A percentile compares a stretch with the other conserved stretches of the same genome.
Evolutionary conservation across 2,797 vertebrate genomes (phyloP).

Genomic region (Thalassophryne amazonica): DNA sequence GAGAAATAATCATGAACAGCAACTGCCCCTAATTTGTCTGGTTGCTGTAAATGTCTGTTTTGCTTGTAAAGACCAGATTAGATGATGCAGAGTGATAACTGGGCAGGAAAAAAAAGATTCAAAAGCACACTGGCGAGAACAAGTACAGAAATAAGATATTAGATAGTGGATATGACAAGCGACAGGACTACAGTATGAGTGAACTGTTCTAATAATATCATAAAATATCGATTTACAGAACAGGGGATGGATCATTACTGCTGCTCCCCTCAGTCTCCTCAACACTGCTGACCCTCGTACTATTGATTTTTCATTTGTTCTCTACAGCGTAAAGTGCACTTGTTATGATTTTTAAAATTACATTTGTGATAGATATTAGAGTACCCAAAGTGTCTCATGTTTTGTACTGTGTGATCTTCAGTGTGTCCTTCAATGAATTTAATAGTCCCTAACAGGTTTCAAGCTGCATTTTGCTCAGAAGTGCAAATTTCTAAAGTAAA

Average conservation of each 20-base stretch:
- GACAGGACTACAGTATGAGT: conserved; percentile 20
- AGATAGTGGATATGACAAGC: conserved; percentile 16
- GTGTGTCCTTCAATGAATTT: not conserved
- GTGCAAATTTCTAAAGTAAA: not conserved
- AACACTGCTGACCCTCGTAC: conserved; percentile 18
- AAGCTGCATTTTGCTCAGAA: not conserved
- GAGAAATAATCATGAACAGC: not conserved
- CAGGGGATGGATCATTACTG: conserved; percentile 4
- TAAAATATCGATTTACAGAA: conserved; percentile 43
- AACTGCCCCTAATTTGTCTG: not conserved
- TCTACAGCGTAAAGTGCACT: conserved; percentile 15
- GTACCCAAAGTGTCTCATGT: conserved; percentile 1
- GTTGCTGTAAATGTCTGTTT: not conserved
- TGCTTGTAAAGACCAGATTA: conserved; percentile 14
- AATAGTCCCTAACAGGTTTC: not conserved
- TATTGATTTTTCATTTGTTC: conserved; percentile 61
- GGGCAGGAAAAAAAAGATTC: not conserved
- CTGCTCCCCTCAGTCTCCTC: conserved; percentile 19
- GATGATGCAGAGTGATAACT: conserved; percentile 5
- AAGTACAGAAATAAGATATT: conserved; percentile 4
- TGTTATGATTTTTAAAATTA: conserved; percentile 23
- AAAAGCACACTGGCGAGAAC: not conserved
- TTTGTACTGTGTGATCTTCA: not conserved
- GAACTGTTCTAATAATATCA: conserved; percentile 39
- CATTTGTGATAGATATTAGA: conserved; percentile 20